Percentiles rank a stretch among this genome's conserved stretches.
Evolutionary conservation across 2,113 vertebrate species (phyloP).

Genomic region (Syngnathus typhle): DNA sequence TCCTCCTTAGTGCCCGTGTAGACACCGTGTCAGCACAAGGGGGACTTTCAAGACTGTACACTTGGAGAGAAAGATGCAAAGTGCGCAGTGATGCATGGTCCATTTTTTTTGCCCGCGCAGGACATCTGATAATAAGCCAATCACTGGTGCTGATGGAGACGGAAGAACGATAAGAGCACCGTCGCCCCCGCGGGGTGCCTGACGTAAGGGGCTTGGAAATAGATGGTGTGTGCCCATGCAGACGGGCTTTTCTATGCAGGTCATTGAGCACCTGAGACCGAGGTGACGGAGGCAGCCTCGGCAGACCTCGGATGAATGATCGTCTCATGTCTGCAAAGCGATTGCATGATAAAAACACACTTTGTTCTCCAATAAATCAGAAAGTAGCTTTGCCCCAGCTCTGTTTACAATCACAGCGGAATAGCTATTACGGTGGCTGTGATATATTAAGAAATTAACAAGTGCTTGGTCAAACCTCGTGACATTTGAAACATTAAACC

Average conservation of each 20-base stretch:
- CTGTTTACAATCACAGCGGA: slow-evolving; percentile 27
- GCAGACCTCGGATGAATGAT: slow-evolving; percentile 36
- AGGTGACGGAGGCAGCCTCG: slow-evolving; percentile 9
- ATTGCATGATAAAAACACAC: slow-evolving; percentile 3
- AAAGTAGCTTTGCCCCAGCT: slow-evolving; percentile 16
- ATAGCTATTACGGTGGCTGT: slow-evolving; percentile 27
- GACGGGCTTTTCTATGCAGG: slow-evolving; percentile 28
- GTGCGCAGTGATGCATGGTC: slow-evolving; percentile 47
- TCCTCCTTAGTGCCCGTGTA: slow-evolving; percentile 23
- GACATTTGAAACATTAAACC: slow-evolving; percentile 19
- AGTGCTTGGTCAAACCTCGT: slow-evolving; percentile 22
- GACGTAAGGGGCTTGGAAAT: slow-evolving; percentile 20
- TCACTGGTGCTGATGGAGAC: slow-evolving; percentile 55
- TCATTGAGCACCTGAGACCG: slow-evolving; percentile 54
- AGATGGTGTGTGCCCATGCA: slow-evolving; percentile 51
- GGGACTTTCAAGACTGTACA: slow-evolving; percentile 7
- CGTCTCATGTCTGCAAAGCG: slow-evolving; percentile 20
- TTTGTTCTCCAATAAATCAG: slow-evolving; percentile 32
- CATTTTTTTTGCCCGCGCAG: slow-evolving; percentile 45
- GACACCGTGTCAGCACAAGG: not conserved
- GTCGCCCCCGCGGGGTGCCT: slow-evolving; percentile 37
- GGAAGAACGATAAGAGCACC: slow-evolving; percentile 55
- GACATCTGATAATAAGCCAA: slow-evolving; percentile 67
- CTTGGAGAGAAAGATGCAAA: slow-evolving; percentile 12
- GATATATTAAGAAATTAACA: slow-evolving; percentile 44